phyloP scores from a whole-genome alignment of 2,888 invertebrate species.

The Platycheirus rosarum region DNA sequence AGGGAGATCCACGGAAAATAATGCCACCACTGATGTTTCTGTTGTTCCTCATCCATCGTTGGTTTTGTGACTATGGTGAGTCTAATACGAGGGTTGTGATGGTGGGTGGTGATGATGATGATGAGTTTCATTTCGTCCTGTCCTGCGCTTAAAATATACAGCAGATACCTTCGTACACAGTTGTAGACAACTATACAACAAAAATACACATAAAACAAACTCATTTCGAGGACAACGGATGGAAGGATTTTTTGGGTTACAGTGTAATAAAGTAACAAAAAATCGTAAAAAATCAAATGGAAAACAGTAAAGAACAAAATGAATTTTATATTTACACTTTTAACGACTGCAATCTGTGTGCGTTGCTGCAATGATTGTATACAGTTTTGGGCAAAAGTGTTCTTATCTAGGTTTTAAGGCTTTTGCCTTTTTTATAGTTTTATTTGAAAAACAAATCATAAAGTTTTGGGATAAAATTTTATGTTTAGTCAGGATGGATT shows the following conservation, averaged over 20 bases:
- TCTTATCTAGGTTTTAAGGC: not conserved
- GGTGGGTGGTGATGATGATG: slow-evolving; percentile 40
- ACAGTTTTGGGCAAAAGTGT: slow-evolving; percentile 43
- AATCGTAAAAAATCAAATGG: slow-evolving; percentile 67
- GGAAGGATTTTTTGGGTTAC: slow-evolving; percentile 32
- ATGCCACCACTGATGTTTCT: slow-evolving; percentile 16
- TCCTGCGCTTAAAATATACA: slow-evolving; percentile 51
- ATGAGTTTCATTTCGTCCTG: slow-evolving; percentile 21
- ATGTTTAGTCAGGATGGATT: slow-evolving; percentile 7
- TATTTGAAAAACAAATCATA: slow-evolving; percentile 30
- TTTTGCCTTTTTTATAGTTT: slow-evolving; percentile 22
- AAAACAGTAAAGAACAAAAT: slow-evolving; percentile 51
- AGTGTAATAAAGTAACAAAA: slow-evolving; percentile 48
- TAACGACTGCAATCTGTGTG: slow-evolving; percentile 63
- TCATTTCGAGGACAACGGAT: slow-evolving; percentile 56
- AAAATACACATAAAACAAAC: slow-evolving; percentile 37
- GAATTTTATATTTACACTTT: slow-evolving; percentile 45
- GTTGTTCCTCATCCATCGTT: slow-evolving; percentile 17
- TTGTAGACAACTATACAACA: slow-evolving; percentile 1
- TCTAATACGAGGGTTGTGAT: slow-evolving; percentile 1
- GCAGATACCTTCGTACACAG: not conserved
- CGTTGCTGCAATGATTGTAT: slow-evolving; percentile 35
- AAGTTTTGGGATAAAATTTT: slow-evolving; percentile 5
- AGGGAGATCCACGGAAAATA: slow-evolving; percentile 32
- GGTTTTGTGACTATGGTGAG: slow-evolving; percentile 9